phyloP scores from a whole-genome alignment of 2,113 vertebrate species.

The Leiothrix lutea region DNA sequence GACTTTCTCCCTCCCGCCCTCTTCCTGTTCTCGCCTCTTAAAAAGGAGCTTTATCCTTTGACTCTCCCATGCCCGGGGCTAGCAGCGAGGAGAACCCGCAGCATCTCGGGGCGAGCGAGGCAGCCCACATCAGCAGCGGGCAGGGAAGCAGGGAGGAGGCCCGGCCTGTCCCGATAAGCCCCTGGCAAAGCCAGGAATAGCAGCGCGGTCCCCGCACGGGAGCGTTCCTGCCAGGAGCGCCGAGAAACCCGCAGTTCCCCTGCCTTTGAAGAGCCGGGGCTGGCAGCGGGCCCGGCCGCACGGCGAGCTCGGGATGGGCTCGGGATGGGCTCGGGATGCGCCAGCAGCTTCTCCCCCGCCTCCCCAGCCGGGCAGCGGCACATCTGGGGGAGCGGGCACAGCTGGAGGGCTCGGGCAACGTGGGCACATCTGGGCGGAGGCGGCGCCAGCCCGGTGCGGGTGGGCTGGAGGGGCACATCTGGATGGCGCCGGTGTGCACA shows the following conservation, averaged over 20 bases:
- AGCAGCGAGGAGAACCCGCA: slow-evolving; percentile 10
- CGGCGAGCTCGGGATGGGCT: neutral
- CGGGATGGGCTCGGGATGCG: neutral
- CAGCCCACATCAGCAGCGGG: neutral
- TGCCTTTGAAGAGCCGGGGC: neutral
- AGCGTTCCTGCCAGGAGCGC: neutral
- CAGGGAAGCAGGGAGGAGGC: slow-evolving; percentile 14
- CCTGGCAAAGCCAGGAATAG: slow-evolving; percentile 58
- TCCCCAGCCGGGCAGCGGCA: neutral
- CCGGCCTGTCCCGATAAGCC: neutral
- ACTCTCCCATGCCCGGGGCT: slow-evolving; percentile 32
- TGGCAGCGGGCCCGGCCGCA: neutral
- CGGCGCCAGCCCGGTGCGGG: neutral
- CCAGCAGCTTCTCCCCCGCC: neutral
- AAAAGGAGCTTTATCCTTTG: slow-evolving; percentile 39
- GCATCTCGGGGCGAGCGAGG: neutral
- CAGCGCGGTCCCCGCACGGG: neutral
- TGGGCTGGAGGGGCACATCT: neutral
- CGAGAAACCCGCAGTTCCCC: neutral
- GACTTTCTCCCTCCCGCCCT: slow-evolving; percentile 40
- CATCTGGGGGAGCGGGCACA: neutral
- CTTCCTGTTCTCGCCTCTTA: slow-evolving; percentile 41
- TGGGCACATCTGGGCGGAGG: neutral
- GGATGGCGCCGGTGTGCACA: neutral
- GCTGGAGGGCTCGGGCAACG: neutral